Conservation (phyloP, 2,888 invertebrate species). For the Callinectes sapidus region DNA sequence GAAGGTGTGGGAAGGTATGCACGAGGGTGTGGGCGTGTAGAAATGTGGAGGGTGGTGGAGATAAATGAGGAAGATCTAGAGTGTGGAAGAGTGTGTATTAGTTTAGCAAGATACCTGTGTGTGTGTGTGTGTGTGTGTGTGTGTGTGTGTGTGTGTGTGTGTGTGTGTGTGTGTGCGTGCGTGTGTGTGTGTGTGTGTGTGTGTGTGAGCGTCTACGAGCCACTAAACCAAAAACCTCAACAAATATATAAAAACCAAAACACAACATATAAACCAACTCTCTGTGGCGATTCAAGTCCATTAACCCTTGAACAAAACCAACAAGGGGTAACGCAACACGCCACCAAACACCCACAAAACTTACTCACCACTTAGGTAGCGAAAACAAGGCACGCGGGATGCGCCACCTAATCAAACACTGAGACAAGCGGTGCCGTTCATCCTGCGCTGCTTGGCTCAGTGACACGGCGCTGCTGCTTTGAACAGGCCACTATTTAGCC, state of each 20-base stretch:
- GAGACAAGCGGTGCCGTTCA: background rate
- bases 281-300: too few relatives aligned
- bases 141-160: background rate
- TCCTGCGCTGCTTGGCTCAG: background rate
- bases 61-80: background rate
- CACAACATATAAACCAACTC: too few relatives aligned
- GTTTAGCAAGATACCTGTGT: too few relatives aligned
- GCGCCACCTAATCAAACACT: background rate
- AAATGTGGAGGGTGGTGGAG: background rate
- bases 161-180: background rate
- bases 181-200: constrained; percentile 37
- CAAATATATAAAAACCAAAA: background rate
- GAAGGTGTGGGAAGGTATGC: background rate
- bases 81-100: background rate
- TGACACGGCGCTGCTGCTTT: background rate
- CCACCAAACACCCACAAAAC: background rate
- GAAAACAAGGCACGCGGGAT: background rate
- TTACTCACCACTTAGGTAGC: background rate
- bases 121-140: background rate
- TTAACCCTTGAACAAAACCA: too few relatives aligned
- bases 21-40: background rate
- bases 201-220: background rate
- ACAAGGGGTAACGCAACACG: too few relatives aligned
- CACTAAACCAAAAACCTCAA: background rate
- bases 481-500: background rate